Base-by-base conservation (phyloP, 2,797 vertebrate species). In the Bradypodion pumilum region DNA sequence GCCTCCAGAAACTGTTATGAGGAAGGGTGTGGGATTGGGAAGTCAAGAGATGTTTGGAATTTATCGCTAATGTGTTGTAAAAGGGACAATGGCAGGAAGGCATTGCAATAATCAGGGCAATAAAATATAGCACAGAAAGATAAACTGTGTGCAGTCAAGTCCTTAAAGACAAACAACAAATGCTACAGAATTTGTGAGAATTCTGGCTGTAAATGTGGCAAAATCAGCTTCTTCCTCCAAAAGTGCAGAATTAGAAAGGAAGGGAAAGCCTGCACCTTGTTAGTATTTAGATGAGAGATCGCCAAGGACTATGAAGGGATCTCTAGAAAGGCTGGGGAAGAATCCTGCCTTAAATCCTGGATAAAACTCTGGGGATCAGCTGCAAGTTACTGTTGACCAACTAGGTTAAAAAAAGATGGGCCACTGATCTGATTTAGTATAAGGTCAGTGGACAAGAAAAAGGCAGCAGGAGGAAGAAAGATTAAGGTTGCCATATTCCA, bases 101-200 rank as follows among this genome's bases (percentile, higher is more conserved):
- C 83, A 85, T 83, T 77, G 35, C 78, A 52, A 86, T 85, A 81
- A 89, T 85, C 82, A 87, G 89, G 74, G 70, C 0, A 6, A 46
- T 74, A 0, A 74, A 52, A 37, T 76, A 27, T 79, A 59, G 88
- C 87, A 82, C 7, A 27, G 15, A 7, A 78, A 89, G n/a, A 49
- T 82, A 85, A 87, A 73, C 0, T 37, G 35, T 29, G 3, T 5
- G 0, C 29, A 69, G 68, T 59, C 29, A 72, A 83, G n/a, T 62
- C 63, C 68, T 79, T 77, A 16, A 77, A 89, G 35, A 49, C 59
- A 85, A 81, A 46, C 63, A 74, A 42, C 40, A 77, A 78, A 68
- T 19, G 32, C 1, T 42, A 32, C 49, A 44, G 68, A 70, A 40
- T 59, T 7, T 74, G 70, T 82, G 49, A 68, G 78, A 73, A 84